Evolutionary conservation across 2,888 invertebrate species (phyloP).

Genomic region (Unio pictorum): DNA sequence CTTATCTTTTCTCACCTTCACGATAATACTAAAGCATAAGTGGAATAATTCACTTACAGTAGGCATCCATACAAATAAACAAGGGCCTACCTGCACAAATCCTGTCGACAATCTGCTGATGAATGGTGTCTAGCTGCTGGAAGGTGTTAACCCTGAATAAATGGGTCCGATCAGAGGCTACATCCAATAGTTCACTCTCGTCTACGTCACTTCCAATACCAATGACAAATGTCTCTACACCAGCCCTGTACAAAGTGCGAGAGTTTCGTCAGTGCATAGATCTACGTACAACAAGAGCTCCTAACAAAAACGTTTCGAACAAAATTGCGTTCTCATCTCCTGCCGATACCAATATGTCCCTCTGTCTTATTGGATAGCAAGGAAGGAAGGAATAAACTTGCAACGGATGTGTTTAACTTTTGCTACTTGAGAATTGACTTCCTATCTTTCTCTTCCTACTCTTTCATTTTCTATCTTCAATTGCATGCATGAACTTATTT

Average conservation of each 20-base stretch:
- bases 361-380: too few relatives aligned
- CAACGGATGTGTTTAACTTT: too few relatives aligned
- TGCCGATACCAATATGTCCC: neutral
- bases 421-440: too few relatives aligned
- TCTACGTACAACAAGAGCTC: too few relatives aligned
- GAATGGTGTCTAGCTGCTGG: slow-evolving; percentile 19
- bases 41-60: too few relatives aligned
- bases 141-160: slow-evolving; percentile 18
- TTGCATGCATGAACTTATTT: too few relatives aligned
- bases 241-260: slow-evolving; percentile 12
- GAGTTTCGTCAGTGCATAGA: neutral
- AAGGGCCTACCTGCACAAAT: slow-evolving; percentile 32
- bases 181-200: slow-evolving; percentile 12
- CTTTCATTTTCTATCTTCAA: too few relatives aligned
- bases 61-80: neutral
- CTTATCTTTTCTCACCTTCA: too few relatives aligned
- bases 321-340: neutral
- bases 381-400: too few relatives aligned
- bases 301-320: too few relatives aligned
- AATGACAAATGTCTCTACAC: slow-evolving; percentile 27
- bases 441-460: too few relatives aligned
- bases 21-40: too few relatives aligned
- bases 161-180: slow-evolving; percentile 22
- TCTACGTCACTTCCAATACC: slow-evolving; percentile 27
- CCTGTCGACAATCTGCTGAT: slow-evolving; percentile 27